Evolutionary conservation across 2,113 vertebrate genomes (phyloP).

Genomic region (Argyrosomus japonicus): DNA sequence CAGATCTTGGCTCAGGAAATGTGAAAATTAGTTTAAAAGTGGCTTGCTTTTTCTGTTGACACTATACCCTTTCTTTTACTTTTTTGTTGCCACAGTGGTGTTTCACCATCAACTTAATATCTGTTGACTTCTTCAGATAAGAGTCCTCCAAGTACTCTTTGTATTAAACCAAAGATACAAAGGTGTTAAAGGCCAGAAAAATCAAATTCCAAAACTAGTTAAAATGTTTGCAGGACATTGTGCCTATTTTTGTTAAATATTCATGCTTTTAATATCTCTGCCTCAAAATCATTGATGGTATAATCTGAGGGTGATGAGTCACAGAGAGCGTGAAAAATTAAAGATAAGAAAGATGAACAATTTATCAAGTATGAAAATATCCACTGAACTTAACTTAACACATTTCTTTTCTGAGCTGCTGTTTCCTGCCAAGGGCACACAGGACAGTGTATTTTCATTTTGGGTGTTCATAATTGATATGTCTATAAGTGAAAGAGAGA

Average conservation of each 20-base stretch:
- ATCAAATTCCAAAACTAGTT: neutral
- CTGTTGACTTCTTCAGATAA: slow-evolving; percentile 6
- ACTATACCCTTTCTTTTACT: neutral
- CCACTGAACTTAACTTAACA: neutral
- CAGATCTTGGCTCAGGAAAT: neutral
- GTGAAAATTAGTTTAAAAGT: neutral
- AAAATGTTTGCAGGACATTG: slow-evolving; percentile 11
- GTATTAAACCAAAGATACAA: slow-evolving; percentile 17
- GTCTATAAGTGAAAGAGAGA: neutral
- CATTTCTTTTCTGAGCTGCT: slow-evolving; percentile 5
- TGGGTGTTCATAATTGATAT: slow-evolving; percentile 26
- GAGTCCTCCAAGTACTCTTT: neutral
- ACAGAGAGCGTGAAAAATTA: slow-evolving; percentile 36
- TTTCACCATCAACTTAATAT: slow-evolving; percentile 15
- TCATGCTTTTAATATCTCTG: slow-evolving; percentile 33
- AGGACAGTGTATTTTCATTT: slow-evolving; percentile 22
- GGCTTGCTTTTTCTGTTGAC: neutral
- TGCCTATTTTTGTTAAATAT: slow-evolving; percentile 8
- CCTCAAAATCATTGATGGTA: slow-evolving; percentile 38
- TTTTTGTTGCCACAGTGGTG: neutral
- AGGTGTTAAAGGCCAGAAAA: slow-evolving; percentile 19
- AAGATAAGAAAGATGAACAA: slow-evolving; percentile 45
- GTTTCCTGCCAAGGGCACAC: slow-evolving; percentile 28
- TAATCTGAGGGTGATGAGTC: slow-evolving; percentile 53
- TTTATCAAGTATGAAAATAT: slow-evolving; percentile 49